Base-by-base conservation (phyloP, 2,113 vertebrate species). In the Oncorhynchus clarkii region DNA sequence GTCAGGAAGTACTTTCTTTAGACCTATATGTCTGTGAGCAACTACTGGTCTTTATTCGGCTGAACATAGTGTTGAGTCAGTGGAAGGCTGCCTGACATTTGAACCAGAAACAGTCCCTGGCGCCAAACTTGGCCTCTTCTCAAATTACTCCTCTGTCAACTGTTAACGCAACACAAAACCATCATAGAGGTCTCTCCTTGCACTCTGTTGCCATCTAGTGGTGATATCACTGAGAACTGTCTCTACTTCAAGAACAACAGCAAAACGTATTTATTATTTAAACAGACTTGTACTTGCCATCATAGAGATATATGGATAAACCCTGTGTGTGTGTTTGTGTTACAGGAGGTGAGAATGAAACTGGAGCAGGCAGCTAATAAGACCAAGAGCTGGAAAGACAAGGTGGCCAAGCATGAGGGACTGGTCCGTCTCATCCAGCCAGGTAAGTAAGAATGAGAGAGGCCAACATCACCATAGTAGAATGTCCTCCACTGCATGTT, bases 381-480 rank as follows among this genome's bases (percentile, higher is more conserved):
- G 76, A 97, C 96, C 20, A 96, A 93, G 90, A 97, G 92, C 26
- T 98, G 97, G 96, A 98, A 98, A 85, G 95, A 98, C 85, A 97
- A 96, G 87, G 96, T 99, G 84, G 93, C 95, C 51, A 95, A 96
- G 72, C 97, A 98, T 0, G 97, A 99, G 80, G 97, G 97, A 9
- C 89, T 98, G 84, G 94, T 98, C 82, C 94, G 95, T 45, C 90
- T 99, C 87, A 96, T 98, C 92, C 95, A 98, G 83, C 97, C 97
- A 92, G 97, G 97, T 98, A 89, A 22, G 20, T 18, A 12, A 22
- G 34, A 45, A 45, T 45, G 39, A 31, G 8, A 31, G 14, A 5
- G 13, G 26, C 18, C 67, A 69, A 39, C 27, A 34, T 31, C 8
- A 27, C 2, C 4, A 3, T 34, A 6, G 24, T 26, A 14, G 39